Percentiles rank a stretch among this genome's conserved stretches.
Conservation (phyloP, 1,140 invertebrate genomes). For the Rhopalosiphum padi region DNA sequence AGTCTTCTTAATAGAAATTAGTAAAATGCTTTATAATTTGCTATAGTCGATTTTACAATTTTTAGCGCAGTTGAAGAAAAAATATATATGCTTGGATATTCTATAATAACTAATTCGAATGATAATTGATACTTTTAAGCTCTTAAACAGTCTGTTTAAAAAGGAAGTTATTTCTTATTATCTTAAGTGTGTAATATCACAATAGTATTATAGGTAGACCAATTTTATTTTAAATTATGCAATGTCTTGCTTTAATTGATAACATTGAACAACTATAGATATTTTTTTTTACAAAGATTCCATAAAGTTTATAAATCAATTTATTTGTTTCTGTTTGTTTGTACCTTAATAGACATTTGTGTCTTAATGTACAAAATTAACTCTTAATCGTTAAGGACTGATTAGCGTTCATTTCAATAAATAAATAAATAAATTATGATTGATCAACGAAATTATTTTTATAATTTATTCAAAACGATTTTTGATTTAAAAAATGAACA, state of each 20-base stretch:
- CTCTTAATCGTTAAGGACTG: no score
- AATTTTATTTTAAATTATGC: not conserved
- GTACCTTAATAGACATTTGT: no score
- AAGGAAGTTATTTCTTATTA: not conserved
- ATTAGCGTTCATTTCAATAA: no score
- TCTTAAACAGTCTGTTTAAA: not conserved
- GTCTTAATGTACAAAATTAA: no score
- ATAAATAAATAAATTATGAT: not conserved
- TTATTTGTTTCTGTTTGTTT: not conserved
- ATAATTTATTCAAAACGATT: not conserved
- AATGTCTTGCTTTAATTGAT: not conserved
- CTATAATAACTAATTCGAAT: no score
- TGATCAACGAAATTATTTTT: not conserved
- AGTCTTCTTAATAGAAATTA: no score
- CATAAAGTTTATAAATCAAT: not conserved
- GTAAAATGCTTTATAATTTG: no score
- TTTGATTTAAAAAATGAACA: not conserved
- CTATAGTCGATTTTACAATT: not conserved
- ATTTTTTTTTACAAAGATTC: not conserved
- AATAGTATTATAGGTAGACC: not conserved
- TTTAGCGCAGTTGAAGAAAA: not conserved
- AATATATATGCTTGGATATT: not conserved
- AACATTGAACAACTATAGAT: not conserved
- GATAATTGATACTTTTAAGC: no score
- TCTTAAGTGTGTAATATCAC: not conserved